These are phyloP conservation scores for Sebastes cheni DNA, from an alignment of 2,797 vertebrate species.

Conservation along the genomic window DNA sequence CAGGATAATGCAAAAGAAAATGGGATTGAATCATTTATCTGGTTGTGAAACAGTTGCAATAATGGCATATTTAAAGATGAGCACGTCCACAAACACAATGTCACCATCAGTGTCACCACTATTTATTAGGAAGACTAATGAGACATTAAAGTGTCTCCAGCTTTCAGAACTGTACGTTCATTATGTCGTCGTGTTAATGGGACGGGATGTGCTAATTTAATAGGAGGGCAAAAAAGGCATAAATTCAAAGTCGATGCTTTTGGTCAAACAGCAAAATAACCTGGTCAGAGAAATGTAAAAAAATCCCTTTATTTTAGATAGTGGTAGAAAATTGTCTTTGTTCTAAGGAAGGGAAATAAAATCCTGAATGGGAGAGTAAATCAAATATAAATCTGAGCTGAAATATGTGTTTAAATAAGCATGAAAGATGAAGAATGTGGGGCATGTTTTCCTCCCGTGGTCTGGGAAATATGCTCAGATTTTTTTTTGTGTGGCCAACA, in stretches of 20 bases:
- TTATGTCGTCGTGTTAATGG: background rate
- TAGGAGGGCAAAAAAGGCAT: background rate
- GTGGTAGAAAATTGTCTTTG: background rate
- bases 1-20: background rate
- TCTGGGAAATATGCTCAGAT: conserved; percentile 41
- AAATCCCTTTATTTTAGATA: background rate
- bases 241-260: background rate
- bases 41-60: background rate
- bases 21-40: background rate
- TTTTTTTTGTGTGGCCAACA: conserved; percentile 41
- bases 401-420: conserved; percentile 5
- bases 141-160: background rate
- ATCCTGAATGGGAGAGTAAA: conserved; percentile 4
- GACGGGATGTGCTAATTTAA: background rate
- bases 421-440: conserved; percentile 37
- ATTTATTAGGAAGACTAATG: conserved; percentile 6
- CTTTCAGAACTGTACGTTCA: background rate
- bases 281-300: background rate
- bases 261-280: background rate
- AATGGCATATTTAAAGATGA: background rate
- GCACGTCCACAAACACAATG: background rate
- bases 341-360: background rate
- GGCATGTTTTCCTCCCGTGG: conserved; percentile 51
- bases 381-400: conserved; percentile 25
- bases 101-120: background rate